These are phyloP conservation scores for Amblyornis subalaris DNA, from an alignment of 2,113 vertebrate genomes.

Conservation along the genomic window DNA sequence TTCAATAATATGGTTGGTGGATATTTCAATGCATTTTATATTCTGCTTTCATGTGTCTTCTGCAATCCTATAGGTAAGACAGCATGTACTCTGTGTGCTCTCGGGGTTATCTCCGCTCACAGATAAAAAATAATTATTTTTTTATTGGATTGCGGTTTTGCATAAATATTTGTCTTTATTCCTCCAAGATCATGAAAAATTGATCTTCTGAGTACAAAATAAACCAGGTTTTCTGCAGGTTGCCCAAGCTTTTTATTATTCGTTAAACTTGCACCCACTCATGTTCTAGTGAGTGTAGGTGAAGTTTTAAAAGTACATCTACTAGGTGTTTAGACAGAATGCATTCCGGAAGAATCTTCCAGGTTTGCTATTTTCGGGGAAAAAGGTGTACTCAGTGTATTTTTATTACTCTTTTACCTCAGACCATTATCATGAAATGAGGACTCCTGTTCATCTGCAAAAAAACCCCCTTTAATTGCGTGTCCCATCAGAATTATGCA, in stretches of 20 bases:
- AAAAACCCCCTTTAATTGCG: neutral
- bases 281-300: neutral
- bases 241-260: neutral
- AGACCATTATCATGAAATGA: neutral
- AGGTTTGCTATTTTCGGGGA: neutral
- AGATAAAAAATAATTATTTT: neutral
- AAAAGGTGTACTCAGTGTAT: neutral
- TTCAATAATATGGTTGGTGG: neutral
- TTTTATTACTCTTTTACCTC: neutral
- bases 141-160: neutral
- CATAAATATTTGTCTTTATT: slow-evolving; percentile 32
- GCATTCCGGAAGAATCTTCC: neutral
- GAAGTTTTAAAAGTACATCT: neutral
- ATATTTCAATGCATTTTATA: neutral
- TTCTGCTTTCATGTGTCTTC: neutral
- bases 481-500: neutral
- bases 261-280: neutral
- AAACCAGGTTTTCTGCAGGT: neutral
- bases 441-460: neutral
- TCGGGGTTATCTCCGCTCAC: neutral
- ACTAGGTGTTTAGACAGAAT: neutral
- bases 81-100: neutral
- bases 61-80: neutral
- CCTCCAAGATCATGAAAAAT: slow-evolving; percentile 3
- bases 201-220: neutral